A percentile compares a stretch with the other conserved stretches of the same genome.
Conservation (phyloP, 2,888 invertebrate species). For the Mythimna loreyi region DNA sequence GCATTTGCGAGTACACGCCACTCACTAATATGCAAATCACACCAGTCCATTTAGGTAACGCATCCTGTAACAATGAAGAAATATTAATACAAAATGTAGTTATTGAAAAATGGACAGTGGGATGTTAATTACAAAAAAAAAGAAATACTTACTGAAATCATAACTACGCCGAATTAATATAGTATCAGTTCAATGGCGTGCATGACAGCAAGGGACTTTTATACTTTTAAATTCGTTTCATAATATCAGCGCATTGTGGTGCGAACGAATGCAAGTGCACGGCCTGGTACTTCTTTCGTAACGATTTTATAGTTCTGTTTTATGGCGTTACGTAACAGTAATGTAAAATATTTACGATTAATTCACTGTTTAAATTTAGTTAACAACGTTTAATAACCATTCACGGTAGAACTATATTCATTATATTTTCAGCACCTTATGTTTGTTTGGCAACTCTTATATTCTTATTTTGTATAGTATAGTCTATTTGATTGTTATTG, state of each 20-base stretch:
- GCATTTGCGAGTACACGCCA: conserved; percentile 62
- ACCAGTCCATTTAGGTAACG: conserved; percentile 59
- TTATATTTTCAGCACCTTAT: conserved; percentile 10
- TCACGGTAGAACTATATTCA: conserved; percentile 6
- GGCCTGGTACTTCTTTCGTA: conserved; percentile 39
- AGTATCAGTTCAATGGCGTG: conserved; percentile 55
- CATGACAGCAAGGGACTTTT: conserved; percentile 66
- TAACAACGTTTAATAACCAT: conserved; percentile 16
- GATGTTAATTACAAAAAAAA: conserved; percentile 13
- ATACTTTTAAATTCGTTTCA: conserved; percentile 67
- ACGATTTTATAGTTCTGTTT: conserved; percentile 48
- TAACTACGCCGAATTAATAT: conserved; percentile 60
- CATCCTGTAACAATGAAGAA: conserved; percentile 54
- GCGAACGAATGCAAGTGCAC: conserved; percentile 30
- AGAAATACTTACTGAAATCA: conserved; percentile 70
- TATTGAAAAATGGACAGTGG: not conserved
- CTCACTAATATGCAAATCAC: conserved; percentile 50
- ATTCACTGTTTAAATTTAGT: conserved; percentile 32
- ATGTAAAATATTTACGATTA: conserved; percentile 39
- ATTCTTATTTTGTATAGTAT: not conserved
- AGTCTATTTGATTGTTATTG: not conserved
- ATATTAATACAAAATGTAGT: not conserved
- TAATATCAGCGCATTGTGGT: conserved; percentile 65
- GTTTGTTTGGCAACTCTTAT: not conserved
- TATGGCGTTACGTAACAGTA: conserved; percentile 60